Evolutionary conservation across 2,888 invertebrate genomes (phyloP).

Genomic region (Tetragonula carbonaria): DNA sequence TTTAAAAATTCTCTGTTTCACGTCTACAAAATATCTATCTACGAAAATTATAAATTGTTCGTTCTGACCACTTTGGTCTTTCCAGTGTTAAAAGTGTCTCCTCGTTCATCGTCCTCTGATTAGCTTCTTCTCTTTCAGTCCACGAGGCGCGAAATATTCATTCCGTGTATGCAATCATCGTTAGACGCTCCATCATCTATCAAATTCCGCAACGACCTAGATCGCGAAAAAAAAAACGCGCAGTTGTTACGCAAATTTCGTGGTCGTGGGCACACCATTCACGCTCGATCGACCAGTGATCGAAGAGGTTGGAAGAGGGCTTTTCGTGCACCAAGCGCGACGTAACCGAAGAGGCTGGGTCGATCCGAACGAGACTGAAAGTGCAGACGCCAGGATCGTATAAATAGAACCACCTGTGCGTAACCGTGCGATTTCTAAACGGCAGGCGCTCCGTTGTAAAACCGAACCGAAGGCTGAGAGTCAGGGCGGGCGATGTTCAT

Average conservation of each 20-base stretch:
- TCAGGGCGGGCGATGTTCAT: slow-evolving; percentile 52
- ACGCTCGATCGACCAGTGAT: not conserved
- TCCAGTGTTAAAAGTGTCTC: too few species aligned
- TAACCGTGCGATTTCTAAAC: slow-evolving; percentile 27
- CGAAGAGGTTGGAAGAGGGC: not conserved
- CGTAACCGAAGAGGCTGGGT: slow-evolving; percentile 15
- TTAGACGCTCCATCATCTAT: not conserved
- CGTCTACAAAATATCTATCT: not conserved
- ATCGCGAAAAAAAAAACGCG: not conserved
- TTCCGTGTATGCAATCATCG: not conserved
- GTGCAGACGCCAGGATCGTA: slow-evolving; percentile 19
- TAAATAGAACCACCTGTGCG: slow-evolving; percentile 38
- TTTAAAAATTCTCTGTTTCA: not conserved
- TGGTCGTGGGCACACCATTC: not conserved
- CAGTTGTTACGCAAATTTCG: slow-evolving; percentile 8
- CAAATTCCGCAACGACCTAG: not conserved
- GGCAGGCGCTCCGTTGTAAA: slow-evolving; percentile 11
- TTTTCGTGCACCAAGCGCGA: slow-evolving; percentile 3
- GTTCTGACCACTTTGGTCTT: too few species aligned
- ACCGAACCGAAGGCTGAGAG: slow-evolving; percentile 32
- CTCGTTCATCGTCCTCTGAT: not conserved
- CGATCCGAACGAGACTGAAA: slow-evolving; percentile 36
- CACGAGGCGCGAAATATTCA: not conserved
- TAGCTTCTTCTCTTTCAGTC: not conserved
- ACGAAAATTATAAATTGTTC: not conserved